Evolutionary conservation across 2,113 vertebrate species (phyloP).

Genomic region (Crotalus viridis): DNA sequence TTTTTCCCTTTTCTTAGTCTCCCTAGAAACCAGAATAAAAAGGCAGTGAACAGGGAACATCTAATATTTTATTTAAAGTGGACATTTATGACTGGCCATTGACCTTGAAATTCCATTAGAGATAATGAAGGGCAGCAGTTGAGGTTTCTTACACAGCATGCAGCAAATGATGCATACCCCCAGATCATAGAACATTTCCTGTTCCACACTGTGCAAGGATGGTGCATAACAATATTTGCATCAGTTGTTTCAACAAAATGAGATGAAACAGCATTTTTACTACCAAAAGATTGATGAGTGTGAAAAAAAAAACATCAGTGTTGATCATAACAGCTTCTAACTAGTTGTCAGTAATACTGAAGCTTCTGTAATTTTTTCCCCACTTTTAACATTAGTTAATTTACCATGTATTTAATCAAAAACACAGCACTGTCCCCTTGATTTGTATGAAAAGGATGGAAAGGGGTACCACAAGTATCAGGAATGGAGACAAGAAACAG

Average conservation of each 20-base stretch:
- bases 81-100: constrained; percentile 68
- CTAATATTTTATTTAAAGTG: constrained; percentile 70
- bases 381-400: neutral
- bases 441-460: neutral
- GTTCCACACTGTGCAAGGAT: constrained; percentile 23
- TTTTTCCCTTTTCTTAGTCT: constrained; percentile 44
- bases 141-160: constrained; percentile 30
- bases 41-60: constrained; percentile 61
- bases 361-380: neutral
- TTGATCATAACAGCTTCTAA: neutral
- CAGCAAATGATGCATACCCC: constrained; percentile 59
- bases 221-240: neutral
- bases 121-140: constrained; percentile 68
- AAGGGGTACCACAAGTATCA: neutral
- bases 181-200: constrained; percentile 36
- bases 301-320: neutral
- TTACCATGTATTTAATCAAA: neutral
- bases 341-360: neutral
- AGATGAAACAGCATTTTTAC: constrained; percentile 7
- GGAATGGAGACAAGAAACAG: neutral
- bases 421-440: neutral
- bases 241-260: neutral
- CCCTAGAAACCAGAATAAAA: constrained; percentile 61
- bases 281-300: neutral
- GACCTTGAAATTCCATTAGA: constrained; percentile 76